Conservation (phyloP, 2,113 vertebrate species). For the Nycticebus coucang region DNA sequence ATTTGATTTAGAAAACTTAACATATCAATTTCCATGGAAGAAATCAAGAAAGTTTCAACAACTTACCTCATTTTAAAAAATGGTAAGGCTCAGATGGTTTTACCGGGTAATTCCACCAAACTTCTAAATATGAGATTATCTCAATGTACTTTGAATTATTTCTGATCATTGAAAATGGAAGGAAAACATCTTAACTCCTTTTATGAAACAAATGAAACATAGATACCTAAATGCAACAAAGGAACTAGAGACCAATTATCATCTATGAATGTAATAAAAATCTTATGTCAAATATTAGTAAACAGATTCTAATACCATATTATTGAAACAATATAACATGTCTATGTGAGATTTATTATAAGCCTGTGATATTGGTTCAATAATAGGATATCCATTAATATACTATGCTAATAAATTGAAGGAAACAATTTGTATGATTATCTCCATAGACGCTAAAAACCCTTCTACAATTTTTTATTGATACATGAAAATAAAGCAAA, state of each 20-base stretch:
- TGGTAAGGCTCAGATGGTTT: not conserved
- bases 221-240: not conserved
- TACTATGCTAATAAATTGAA: not conserved
- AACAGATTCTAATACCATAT: not conserved
- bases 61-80: not conserved
- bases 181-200: not conserved
- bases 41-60: not conserved
- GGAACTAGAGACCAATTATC: not conserved
- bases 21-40: not conserved
- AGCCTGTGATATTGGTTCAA: not conserved
- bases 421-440: not conserved
- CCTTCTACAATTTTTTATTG: not conserved
- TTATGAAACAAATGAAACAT: not conserved
- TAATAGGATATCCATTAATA: not conserved
- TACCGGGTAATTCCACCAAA: slow-evolving; percentile 9
- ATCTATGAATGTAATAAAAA: not conserved
- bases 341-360: not conserved
- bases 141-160: not conserved
- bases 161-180: not conserved
- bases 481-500: not conserved
- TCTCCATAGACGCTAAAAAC: not conserved
- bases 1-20: slow-evolving; percentile 6
- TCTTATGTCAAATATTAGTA: not conserved
- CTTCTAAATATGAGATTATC: not conserved
- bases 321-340: not conserved